phyloP scores from a whole-genome alignment of 2,797 vertebrate species.

The Sciurus vulgaris region DNA sequence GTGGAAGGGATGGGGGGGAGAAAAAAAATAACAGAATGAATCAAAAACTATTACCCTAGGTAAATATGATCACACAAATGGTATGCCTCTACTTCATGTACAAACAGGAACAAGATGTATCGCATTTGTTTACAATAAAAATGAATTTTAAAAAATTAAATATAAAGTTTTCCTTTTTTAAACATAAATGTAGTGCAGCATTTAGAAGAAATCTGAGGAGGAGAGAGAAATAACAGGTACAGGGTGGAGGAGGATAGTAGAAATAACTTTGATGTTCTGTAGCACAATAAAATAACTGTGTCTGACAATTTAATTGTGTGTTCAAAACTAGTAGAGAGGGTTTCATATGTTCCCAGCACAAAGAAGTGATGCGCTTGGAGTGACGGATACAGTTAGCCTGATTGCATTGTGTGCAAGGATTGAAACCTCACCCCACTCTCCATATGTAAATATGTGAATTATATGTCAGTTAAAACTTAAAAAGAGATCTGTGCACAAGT shows the following conservation, averaged over 20 bases:
- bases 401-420: too few species aligned
- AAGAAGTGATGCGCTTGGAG: background rate
- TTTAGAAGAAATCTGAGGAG: background rate
- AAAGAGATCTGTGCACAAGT: background rate
- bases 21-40: too few species aligned
- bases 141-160: background rate
- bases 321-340: background rate
- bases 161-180: background rate
- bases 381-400: background rate
- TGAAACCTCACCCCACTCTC: background rate
- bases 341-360: background rate
- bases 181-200: background rate
- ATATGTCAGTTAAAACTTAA: background rate
- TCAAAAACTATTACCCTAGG: too few species aligned
- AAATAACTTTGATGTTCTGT: background rate
- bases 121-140: too few species aligned
- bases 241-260: rapidly evolving
- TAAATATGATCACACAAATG: too few species aligned
- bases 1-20: too few species aligned
- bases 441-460: background rate
- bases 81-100: too few species aligned
- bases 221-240: background rate
- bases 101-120: too few species aligned
- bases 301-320: background rate
- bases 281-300: background rate